Base-by-base conservation (phyloP, 2,113 vertebrate species). In the Tor tambroides region DNA sequence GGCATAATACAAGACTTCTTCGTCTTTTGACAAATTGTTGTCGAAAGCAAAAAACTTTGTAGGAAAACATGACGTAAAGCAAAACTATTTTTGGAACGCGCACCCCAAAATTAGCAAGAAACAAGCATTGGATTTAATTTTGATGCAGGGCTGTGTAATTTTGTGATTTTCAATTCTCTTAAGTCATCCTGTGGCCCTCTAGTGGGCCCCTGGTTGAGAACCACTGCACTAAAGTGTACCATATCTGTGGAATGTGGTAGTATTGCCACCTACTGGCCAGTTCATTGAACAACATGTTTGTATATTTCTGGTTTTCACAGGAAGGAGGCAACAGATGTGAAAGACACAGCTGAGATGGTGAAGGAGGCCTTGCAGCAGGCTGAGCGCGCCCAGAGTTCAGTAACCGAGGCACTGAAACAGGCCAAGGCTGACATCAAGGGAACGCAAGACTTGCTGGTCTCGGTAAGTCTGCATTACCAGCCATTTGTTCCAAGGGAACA, bases 331-430 rank as follows among this genome's bases (percentile, higher is more conserved):
- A 92, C 92, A 12, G 94, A 95, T 30, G 94, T 98, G 72, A 97
- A 95, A 92, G 94, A 95, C 91, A 97, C 96, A 21, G 96, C 96
- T 38, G 94, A 96, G 86, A 93, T 93, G 92, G 97, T 98, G 49
- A 96, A 96, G 88, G 93, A 91, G 90, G 98, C 97, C 10, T 94
- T 99, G 75, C 94, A 97, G 88, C 97, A 98, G 93, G 97, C 97
- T n/a, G 95, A 96, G 91, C 96, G 89, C 88, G 97, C 97, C 86
- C 98, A 99, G 90, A 93, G 89, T 2, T 92, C 96, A 19, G 97
- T 97, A 75, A 95, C 95, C 88, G 96, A 95, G 85, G 97, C 96
- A 49, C 96, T 99, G 88, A 96, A 96, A 90, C 96, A 97, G 93
- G 98, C 98, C 4, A 91, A 95, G 0, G 90, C 95, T n/a, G 95